A percentile compares a stretch with the other conserved stretches of the same genome.
These are phyloP conservation scores for Acleris cristana DNA, from an alignment of 2,888 invertebrate species.

Conservation along the genomic window DNA sequence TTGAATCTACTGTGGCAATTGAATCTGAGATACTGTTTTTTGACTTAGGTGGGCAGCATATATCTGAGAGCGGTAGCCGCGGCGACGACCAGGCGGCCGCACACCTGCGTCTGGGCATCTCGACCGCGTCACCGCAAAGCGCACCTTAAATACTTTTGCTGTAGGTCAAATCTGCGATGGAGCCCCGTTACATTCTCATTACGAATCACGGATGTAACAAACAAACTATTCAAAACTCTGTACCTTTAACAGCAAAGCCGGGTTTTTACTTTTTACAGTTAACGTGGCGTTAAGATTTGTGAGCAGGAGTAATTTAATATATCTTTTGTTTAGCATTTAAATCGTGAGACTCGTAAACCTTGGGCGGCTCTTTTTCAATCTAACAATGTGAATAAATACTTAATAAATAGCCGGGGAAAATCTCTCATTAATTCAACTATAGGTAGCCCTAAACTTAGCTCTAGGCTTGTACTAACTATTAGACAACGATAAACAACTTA, in stretches of 20 bases:
- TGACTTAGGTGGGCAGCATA: slow-evolving; percentile 74
- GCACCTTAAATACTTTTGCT: slow-evolving; percentile 39
- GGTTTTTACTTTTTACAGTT: slow-evolving; percentile 61
- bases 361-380: background rate
- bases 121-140: slow-evolving; percentile 44
- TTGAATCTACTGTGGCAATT: no score
- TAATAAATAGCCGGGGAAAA: no score
- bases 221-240: slow-evolving; percentile 80
- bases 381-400: no score
- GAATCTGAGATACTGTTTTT: no score
- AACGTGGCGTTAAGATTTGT: slow-evolving; percentile 67
- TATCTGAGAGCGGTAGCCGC: slow-evolving; percentile 77
- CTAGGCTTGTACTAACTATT: no score
- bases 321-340: slow-evolving; percentile 52
- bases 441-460: no score
- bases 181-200: slow-evolving; percentile 63
- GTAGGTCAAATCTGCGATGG: slow-evolving; percentile 34
- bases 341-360: background rate
- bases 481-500: no score
- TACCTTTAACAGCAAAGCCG: slow-evolving; percentile 75
- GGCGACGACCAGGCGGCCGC: slow-evolving; percentile 80
- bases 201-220: slow-evolving; percentile 81
- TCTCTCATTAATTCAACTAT: no score
- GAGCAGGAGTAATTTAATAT: slow-evolving; percentile 63
- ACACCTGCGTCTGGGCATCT: slow-evolving; percentile 81